Evolutionary conservation across 92 coral and sea anemone species (phyloP), one percentile per base, ranked within the genome.

Genomic region (Palythoa caribaeorum): DNA sequence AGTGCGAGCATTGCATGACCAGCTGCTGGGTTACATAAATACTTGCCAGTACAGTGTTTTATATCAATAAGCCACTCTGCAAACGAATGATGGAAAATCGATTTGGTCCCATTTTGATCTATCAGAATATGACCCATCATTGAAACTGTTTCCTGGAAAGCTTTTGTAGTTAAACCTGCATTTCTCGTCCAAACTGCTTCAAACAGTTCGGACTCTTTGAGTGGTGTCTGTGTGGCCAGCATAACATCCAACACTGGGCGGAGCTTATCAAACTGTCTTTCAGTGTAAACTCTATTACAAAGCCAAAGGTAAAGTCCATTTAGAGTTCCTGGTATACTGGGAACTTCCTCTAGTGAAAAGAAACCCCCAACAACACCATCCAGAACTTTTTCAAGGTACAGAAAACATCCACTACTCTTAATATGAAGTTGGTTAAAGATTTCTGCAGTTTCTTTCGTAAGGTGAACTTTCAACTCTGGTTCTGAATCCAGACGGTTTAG

Each of bases 1-100:
- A 97, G 84, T 50, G 99, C 99, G 21, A 97, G 89, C 97, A 97
- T 95, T n/a, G 99, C 99, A 72, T 97, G 99, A 51, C 99, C 99
- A 85, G 95, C 96, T 63, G 94, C 89, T 0, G 96, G 94, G 36
- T 89, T 94, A 74, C 99, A 97, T 54, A 95, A 86, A 88, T 92
- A 97, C 91, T 93, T 91, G 76, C 95, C 89, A 35, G 99, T 97
- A 83, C 99, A 97, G 73, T 97, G 96, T 86, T 97, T 97, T 7
- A 94, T 94, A 87, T 97, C 99, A 21, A 97, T 88, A 51, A 97
- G 89, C 99, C 99, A 97, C 91, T 97, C 99, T 0, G 96, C 96
- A 89, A 97, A 97, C 2, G 99, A 97, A 71, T 95, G 93, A 83
- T 97, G 99, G 63, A 94, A 94, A 77, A 97, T 95, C 53, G 93